Percentiles rank a stretch among this genome's conserved stretches.
These are phyloP conservation scores for Tinamus major DNA, from an alignment of 2,797 vertebrate species.

Conservation along the genomic window DNA sequence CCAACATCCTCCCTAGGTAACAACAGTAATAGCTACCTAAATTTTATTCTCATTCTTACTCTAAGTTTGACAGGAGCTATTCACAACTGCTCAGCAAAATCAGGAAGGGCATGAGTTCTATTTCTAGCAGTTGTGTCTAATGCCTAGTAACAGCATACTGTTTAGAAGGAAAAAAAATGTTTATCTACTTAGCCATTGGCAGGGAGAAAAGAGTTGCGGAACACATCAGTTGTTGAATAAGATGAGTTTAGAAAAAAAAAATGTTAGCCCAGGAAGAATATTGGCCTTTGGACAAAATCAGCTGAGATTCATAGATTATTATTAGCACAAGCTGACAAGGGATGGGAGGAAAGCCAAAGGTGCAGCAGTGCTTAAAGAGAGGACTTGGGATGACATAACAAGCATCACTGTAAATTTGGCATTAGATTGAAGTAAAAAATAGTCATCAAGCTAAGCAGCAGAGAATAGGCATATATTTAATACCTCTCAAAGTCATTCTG, in stretches of 20 bases:
- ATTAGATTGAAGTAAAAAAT: slow-evolving; percentile 5
- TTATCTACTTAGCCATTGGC: neutral
- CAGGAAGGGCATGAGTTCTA: neutral
- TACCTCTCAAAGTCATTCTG: neutral
- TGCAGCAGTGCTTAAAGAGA: slow-evolving; percentile 22
- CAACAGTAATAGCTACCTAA: slow-evolving; percentile 12
- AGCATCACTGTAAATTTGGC: neutral
- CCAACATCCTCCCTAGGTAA: slow-evolving; percentile 19
- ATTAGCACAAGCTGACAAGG: slow-evolving; percentile 56
- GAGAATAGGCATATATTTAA: neutral
- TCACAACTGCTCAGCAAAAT: slow-evolving; percentile 30
- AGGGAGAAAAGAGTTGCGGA: slow-evolving; percentile 11
- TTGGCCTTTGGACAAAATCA: neutral
- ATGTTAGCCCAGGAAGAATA: neutral
- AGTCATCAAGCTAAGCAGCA: neutral
- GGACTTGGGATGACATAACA: slow-evolving; percentile 27
- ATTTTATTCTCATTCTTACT: neutral
- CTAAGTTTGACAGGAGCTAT: neutral
- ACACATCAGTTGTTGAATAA: neutral
- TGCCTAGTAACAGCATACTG: neutral
- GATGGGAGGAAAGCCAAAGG: slow-evolving; percentile 45
- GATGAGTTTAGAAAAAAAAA: rapidly evolving
- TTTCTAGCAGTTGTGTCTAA: slow-evolving; percentile 47
- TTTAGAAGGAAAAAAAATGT: neutral
- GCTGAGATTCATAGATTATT: slow-evolving; percentile 55